Evolutionary conservation across 1,140 invertebrate genomes (phyloP), one percentile per base, ranked within the genome.

Genomic region (Diprion similis): DNA sequence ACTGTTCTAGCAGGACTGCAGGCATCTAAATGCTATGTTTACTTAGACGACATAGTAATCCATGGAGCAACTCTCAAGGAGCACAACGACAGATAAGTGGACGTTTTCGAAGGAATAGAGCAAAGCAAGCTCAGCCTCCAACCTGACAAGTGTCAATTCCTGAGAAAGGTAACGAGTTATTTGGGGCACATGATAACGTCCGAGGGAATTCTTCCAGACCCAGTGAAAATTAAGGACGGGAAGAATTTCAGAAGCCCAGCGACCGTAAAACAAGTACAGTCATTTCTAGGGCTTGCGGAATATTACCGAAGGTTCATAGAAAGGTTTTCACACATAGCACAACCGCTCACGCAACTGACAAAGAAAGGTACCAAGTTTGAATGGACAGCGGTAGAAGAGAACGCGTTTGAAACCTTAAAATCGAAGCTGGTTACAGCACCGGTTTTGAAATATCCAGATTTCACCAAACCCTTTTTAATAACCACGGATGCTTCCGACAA

Each of bases 11-110:
- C 15, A 3, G 78, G 77, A 17, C 45, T 83, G 0, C 77, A 78
- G 47, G 72, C 75, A 13, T 68, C 8, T 1, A 68, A 10, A 11
- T 76, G 66, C 65, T 74, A 78, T 46, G 77, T 76, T 24, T 87
- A 83, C 68, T 46, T 86, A 59, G 85, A 87, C 59, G 82, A 86
- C 71, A 79, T 88, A 0, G 75, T 89, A 0, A 73, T 87, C n/a
- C 81, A 77, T 70, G 76, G 74, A 1, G 69, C 77, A 17, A 79
- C 74, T 17, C 80, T 86, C 66, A 78, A 86, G 24, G 78, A 83
- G 45, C 85, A 87, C 67, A 48, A 81, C 1, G 45, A 71, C 24
- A 76, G 80, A 51, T 18, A n/a, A n/a, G n/a, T n/a, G 11, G 81
- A 84, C 72, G 76, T 70, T 46, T 91, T n/a, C n/a, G n/a, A n/a